Base-by-base conservation (phyloP, 1,140 invertebrate genomes). In the Mylabris phalerata region DNA sequence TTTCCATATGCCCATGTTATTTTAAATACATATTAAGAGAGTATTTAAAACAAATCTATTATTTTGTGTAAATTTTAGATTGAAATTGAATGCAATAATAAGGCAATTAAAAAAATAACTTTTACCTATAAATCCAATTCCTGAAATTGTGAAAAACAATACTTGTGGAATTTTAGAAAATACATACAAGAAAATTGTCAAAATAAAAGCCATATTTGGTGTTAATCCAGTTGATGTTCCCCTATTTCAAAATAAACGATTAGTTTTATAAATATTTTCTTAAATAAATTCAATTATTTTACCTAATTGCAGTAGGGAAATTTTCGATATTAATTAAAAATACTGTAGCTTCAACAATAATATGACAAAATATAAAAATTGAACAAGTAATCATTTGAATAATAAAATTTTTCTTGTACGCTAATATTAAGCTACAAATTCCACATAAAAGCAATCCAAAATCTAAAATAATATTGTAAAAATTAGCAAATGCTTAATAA, bases 141-240 rank as follows among this genome's bases (percentile, higher is more conserved):
- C 48, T 39, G 54, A 56, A 32, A 42, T 25, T 24, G 19, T 39
- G 48, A 50, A 60, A 32, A 39, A 51, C 50, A 55, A 55, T 39
- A 49, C 50, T 55, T 38, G 48, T 50, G 58, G 55, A 60, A 63
- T 56, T 62, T 48, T 55, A 55, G 57, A 39, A 48, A 42, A 44
- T 11, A 55, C 19, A 10, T 11, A 41, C 25, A 40, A 57, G 27
- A 25, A 32, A 57, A 40, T 48, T 25, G 13, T 24, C 19, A 50
- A 9, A 57, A 38, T 26, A 57, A 27, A 27, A 50, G 41, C 39
- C 9, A 19, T 7, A 50, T 42, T 45, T 56, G 57, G 39, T 5
- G 41, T 54, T 43, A 61, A 10, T 4, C 55, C 55, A 7, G 49
- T 40, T 7, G 50, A 49, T 32, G 55, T 50, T 42, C 60, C 49